Evolutionary conservation across 2,888 invertebrate genomes (phyloP).

Genomic region (Deilephila porcellus): DNA sequence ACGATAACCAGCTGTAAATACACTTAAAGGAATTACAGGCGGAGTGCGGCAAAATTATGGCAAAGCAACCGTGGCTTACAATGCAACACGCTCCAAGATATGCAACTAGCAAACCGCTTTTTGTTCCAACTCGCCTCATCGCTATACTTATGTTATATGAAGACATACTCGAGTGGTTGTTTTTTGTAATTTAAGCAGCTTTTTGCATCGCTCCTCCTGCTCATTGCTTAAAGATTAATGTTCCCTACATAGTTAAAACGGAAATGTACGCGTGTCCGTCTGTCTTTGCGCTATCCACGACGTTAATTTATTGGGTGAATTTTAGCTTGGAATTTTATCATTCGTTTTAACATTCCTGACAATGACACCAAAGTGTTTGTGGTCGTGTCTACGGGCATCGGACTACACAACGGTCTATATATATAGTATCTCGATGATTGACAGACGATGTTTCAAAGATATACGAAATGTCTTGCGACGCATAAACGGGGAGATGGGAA

Average conservation of each 20-base stretch:
- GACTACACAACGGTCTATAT: background rate
- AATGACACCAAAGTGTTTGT: background rate
- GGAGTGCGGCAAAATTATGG: constrained; percentile 49
- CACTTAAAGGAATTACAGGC: constrained; percentile 49
- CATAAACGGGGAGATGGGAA: background rate
- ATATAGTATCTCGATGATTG: background rate
- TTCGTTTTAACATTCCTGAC: constrained; percentile 21
- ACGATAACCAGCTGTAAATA: constrained; percentile 51
- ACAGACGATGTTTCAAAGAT: background rate
- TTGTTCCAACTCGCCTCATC: constrained; percentile 27
- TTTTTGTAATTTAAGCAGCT: constrained; percentile 47
- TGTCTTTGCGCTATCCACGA: background rate
- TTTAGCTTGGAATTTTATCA: constrained; percentile 19
- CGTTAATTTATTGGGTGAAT: constrained; percentile 18
- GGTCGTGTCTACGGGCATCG: background rate
- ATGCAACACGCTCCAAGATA: constrained; percentile 31
- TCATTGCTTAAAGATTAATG: constrained; percentile 28
- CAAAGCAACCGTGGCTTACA: constrained; percentile 45
- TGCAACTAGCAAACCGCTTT: constrained; percentile 30
- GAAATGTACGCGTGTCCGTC: constrained; percentile 21
- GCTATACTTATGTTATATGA: constrained; percentile 15
- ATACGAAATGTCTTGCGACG: background rate
- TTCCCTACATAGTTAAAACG: constrained; percentile 33
- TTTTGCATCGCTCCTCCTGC: constrained; percentile 49
- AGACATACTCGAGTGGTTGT: constrained; percentile 18